These are phyloP conservation scores for Caradrina kadenii DNA, from an alignment of 2,888 invertebrate genomes.

Conservation along the genomic window DNA sequence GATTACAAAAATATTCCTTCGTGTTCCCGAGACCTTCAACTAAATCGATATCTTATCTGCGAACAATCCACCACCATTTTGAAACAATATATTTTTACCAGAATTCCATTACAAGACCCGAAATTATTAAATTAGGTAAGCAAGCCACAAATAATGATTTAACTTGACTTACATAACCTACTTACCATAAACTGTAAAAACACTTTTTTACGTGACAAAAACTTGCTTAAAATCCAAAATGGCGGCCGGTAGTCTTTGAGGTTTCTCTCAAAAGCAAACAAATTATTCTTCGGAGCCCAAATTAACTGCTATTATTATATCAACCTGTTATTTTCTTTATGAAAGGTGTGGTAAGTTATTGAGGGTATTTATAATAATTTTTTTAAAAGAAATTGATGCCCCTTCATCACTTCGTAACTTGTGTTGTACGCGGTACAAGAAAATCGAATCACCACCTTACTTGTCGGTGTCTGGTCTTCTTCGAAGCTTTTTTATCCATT, in stretches of 20 bases:
- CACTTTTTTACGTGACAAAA: constrained; percentile 55
- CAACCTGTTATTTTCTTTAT: constrained; percentile 76
- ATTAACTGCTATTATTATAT: constrained; percentile 69
- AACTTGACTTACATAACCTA: constrained; percentile 59
- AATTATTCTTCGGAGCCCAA: constrained; percentile 69
- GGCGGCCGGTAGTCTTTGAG: constrained; percentile 40
- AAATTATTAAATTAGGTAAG: constrained; percentile 43
- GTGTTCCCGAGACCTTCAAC: no score
- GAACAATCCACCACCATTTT: no score
- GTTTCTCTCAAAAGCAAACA: constrained; percentile 67
- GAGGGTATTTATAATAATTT: constrained; percentile 62
- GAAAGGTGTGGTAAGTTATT: constrained; percentile 69
- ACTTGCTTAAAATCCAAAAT: constrained; percentile 43
- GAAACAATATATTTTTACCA: not conserved
- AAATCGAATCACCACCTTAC: constrained; percentile 22
- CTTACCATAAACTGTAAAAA: constrained; percentile 53
- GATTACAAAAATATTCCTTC: no score
- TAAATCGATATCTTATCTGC: no score
- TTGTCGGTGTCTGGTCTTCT: constrained; percentile 8
- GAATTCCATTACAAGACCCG: constrained; percentile 33
- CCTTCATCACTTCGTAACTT: not conserved
- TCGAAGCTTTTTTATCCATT: constrained; percentile 22
- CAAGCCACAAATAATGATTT: constrained; percentile 46
- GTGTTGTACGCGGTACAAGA: not conserved
- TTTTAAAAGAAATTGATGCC: constrained; percentile 27